Base-by-base conservation (phyloP, 2,888 invertebrate species). In the Netelia melanura region DNA sequence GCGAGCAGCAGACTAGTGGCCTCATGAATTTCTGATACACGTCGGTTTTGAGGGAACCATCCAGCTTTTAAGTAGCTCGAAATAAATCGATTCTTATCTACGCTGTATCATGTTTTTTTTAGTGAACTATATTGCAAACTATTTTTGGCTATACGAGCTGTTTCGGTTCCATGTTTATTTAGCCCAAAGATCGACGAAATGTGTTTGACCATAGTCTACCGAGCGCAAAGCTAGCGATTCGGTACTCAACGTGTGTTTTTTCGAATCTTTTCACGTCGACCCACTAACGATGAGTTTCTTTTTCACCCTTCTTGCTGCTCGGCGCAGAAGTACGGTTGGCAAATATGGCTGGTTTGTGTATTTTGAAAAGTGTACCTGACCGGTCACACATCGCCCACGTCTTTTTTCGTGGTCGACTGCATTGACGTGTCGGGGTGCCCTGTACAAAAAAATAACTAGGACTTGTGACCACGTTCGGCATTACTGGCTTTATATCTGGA, bases 131-230 rank as follows among this genome's bases (percentile, higher is more conserved):
- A 25, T 54, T 67, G 67, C 67, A 68, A 68, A 5, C 58, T 17
- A 58, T 38, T 6, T 43, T 8, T 77, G 17, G 56, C 8, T 79
- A 17, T 61, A 30, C 5, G 56, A 43, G 76, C 38, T 79, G 62
- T 44, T 72, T 71, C 71, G 17, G 58, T 52, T 71, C 71, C 38
- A 68, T 71, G 62, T 79, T 79, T 58, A 79, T 68, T 79, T 43
- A 68, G 52, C 61, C 44, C 70, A 64, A 62, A 65, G 62, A 70
- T 43, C 48, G 48, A 10, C 14, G 48, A 48, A 48, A 48, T 17
- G 44, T 71, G 62, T 79, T 71, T 79, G 79, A 25, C 25, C 61
- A 71, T n/a, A 79, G 43, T 48, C 71, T 64, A 48, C 43, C 52
- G 71, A 48, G 62, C 38, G 61, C 23, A 30, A 61, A 48, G 62